phyloP scores from a whole-genome alignment of 2,797 vertebrate genomes.

The Phoeniculus purpureus region DNA sequence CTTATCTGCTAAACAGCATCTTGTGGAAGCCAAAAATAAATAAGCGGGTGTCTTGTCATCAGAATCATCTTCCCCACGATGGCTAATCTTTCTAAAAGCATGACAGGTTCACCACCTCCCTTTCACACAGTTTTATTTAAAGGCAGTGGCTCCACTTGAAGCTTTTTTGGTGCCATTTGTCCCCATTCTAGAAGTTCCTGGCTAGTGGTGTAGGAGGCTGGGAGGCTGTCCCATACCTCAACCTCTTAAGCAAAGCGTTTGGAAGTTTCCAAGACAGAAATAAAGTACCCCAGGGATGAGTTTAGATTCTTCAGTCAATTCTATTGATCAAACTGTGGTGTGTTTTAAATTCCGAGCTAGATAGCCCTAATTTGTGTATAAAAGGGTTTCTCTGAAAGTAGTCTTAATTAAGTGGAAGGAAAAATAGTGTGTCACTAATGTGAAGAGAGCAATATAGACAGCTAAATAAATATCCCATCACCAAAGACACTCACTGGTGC shows the following conservation, averaged over 20 bases:
- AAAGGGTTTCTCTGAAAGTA: conserved; percentile 46
- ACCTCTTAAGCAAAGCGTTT: not conserved
- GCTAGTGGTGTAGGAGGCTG: not conserved
- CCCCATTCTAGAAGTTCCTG: not conserved
- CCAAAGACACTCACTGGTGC: not conserved
- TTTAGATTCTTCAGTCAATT: conserved; percentile 40
- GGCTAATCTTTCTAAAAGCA: not conserved
- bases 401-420: conserved; percentile 56
- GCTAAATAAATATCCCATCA: conserved; percentile 39
- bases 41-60: not conserved
- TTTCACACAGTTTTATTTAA: not conserved
- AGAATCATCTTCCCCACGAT: not conserved
- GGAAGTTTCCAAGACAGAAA: not conserved
- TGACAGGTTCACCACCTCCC: not conserved
- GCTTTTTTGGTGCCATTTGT: not conserved
- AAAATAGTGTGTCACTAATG: conserved; percentile 8
- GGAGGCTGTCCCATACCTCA: not conserved
- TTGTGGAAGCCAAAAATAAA: not conserved
- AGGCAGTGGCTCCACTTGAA: not conserved
- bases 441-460: not conserved
- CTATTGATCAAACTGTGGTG: conserved; percentile 44
- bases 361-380: conserved; percentile 58
- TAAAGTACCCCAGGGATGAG: not conserved
- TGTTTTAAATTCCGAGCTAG: conserved; percentile 26
- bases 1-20: not conserved